A percentile compares a stretch with the other conserved stretches of the same genome.
Evolutionary conservation across 1,140 invertebrate species (phyloP).

Genomic region (Caenorhabditis remanei): DNA sequence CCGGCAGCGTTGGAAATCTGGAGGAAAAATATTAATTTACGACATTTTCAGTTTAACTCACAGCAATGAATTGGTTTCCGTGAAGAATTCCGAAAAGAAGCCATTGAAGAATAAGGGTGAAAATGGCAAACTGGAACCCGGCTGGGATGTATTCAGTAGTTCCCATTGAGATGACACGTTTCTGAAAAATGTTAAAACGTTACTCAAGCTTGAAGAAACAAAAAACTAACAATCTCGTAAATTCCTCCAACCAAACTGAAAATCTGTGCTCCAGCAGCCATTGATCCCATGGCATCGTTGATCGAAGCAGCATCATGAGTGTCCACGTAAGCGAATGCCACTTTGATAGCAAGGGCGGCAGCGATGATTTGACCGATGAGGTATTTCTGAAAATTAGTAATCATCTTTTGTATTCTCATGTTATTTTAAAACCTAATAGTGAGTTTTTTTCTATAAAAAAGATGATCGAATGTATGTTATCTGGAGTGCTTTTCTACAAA

Average conservation of each 20-base stretch:
- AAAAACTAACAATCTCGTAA: slow-evolving; percentile 73
- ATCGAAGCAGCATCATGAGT: slow-evolving; percentile 58
- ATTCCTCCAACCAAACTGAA: slow-evolving; percentile 73
- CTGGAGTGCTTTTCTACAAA: no score
- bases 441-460: no score
- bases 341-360: slow-evolving; percentile 61
- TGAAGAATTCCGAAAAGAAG: slow-evolving; percentile 71
- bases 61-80: slow-evolving; percentile 74
- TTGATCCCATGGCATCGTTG: slow-evolving; percentile 73
- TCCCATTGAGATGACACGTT: slow-evolving; percentile 70
- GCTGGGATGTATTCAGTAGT: slow-evolving; percentile 77
- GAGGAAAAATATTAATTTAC: slow-evolving; percentile 33
- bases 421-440: not conserved
- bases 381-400: slow-evolving; percentile 70
- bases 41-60: slow-evolving; percentile 33
- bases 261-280: slow-evolving; percentile 76
- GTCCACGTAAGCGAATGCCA: slow-evolving; percentile 73
- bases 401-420: not conserved
- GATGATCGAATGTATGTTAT: no score
- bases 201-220: no score
- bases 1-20: slow-evolving; percentile 76
- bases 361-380: slow-evolving; percentile 70
- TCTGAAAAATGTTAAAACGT: slow-evolving; percentile 67
- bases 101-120: slow-evolving; percentile 74
- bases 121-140: slow-evolving; percentile 74